Evolutionary conservation across 2,888 invertebrate species (phyloP), one percentile per base, ranked within the genome.

Genomic region (Polymixis flavicincta): DNA sequence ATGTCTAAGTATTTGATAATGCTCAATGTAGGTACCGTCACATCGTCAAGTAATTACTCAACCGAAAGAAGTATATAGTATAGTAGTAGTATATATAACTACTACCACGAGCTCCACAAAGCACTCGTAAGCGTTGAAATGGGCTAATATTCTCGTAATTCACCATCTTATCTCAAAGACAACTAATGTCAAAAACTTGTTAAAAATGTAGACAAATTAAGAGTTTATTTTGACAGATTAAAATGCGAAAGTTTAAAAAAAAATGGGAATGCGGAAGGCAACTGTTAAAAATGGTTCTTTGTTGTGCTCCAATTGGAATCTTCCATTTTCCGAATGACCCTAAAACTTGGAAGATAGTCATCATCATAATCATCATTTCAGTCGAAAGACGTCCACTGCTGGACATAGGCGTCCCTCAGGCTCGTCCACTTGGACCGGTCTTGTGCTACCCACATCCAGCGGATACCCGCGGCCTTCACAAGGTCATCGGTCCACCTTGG

Each of bases 11-110:
- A 68, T 65, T 63, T 59, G 19, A 52, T 48, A 65, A 42, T 59
- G 13, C 25, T 71, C 54, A 42, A 54, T 54, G 59, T n/a, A n/a
- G n/a, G n/a, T 50, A 54, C 48, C 48, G 54, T 28, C 48, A 65
- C 28, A 42, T 71, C 28, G 19, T 42, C 61, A 42, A 64, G 42
- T 54, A 61, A 50, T 64, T 59, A 42, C 50, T 45, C 19, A 54
- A 71, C 37, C 64, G 37, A 54, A 48, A 25, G 17, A 76, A 37
- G 17, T 61, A 7, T 45, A 52, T n/a, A n/a, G n/a, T n/a, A n/a
- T n/a, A n/a, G n/a, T n/a, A n/a, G n/a, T n/a, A n/a, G n/a, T n/a
- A n/a, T n/a, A n/a, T n/a, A n/a, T n/a, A n/a, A n/a, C 3, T 65
- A n/a, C 50, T 59, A 48, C 32, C 25, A 61, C 52, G n/a, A 25